Base-by-base conservation (phyloP, 2,113 vertebrate genomes). In the Chrysemys picta region DNA sequence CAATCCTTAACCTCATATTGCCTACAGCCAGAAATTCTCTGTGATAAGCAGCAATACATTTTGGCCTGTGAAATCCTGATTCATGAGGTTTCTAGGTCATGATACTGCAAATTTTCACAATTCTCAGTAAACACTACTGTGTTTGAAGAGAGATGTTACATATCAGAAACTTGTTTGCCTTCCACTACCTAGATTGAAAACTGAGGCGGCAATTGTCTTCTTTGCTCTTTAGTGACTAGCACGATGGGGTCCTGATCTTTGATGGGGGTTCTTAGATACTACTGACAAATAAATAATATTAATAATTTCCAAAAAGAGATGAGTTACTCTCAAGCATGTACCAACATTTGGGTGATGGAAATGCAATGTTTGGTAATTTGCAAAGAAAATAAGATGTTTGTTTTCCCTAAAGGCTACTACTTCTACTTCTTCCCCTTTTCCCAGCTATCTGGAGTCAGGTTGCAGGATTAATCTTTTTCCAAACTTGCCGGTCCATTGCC, bases 1-100 rank as follows among this genome's bases (percentile, higher is more conserved):
- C 87, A 91, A 53, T 72, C 91, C 96, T 97, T 97, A 96, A 97
- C 89, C 89, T 95, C 89, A 87, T 91, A 91, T 24, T 86, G 84
- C 86, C 79, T 88, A n/a, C 88, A 56, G 79, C 84, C n/a, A 53
- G 72, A 50, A 14, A 75, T 72, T 56, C 94, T 89, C 92, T 35
- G 47, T 91, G 65, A 86, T 82, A 54, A 97, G 35, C 57, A 89
- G 17, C 62, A 54, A 92, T 62, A 35, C 35, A 69, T 31, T 86
- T 25, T 84, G 84, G 10, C 76, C 76, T 38, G 42, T 0, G 1
- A 29, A 82, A 49, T 45, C 93, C 62, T 82, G 13, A 84, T 78
- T 93, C 90, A 91, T 94, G 31, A 92, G 65, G 10, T 86, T 76
- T 59, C 93, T 53, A 84, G 91, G 62, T 86, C 87, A 94, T 0